phyloP scores from a whole-genome alignment of 2,888 invertebrate genomes.

The Lottia scabra region DNA sequence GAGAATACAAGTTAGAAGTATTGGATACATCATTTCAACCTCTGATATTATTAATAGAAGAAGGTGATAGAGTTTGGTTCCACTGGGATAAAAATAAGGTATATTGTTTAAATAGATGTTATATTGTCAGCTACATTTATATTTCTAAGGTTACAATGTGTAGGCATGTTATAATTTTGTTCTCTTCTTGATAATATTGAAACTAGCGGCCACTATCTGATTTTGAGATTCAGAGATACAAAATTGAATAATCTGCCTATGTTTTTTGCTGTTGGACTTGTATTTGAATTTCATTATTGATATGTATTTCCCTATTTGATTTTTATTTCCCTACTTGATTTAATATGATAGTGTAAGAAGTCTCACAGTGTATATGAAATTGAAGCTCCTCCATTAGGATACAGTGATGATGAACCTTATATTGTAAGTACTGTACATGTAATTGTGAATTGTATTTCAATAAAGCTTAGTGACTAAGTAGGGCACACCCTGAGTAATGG shows the following conservation, averaged over 20 bases:
- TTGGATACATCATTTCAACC: slow-evolving; percentile 65
- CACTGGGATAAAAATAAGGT: slow-evolving; percentile 67
- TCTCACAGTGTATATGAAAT: slow-evolving; percentile 68
- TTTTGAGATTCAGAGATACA: too few relatives aligned
- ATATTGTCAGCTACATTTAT: too few relatives aligned
- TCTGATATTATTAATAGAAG: slow-evolving; percentile 66
- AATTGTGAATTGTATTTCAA: not conserved
- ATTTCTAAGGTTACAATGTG: too few relatives aligned
- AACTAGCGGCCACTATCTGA: too few relatives aligned
- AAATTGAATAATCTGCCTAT: too few relatives aligned
- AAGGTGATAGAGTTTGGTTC: slow-evolving; percentile 70
- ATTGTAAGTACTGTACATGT: slow-evolving; percentile 55
- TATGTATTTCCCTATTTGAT: too few relatives aligned
- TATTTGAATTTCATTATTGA: too few relatives aligned
- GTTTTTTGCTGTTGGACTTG: too few relatives aligned
- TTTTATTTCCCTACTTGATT: not conserved
- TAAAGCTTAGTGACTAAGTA: too few relatives aligned
- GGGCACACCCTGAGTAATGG: too few relatives aligned
- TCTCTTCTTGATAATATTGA: too few relatives aligned
- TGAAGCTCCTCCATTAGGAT: slow-evolving; percentile 57
- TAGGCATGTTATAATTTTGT: too few relatives aligned
- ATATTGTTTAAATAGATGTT: slow-evolving; percentile 4
- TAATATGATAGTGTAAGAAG: slow-evolving; percentile 61
- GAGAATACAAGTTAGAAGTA: slow-evolving; percentile 65
- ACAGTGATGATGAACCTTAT: slow-evolving; percentile 61